Evolutionary conservation across 1,140 invertebrate genomes (phyloP).

Genomic region (Trichonephila inaurata): DNA sequence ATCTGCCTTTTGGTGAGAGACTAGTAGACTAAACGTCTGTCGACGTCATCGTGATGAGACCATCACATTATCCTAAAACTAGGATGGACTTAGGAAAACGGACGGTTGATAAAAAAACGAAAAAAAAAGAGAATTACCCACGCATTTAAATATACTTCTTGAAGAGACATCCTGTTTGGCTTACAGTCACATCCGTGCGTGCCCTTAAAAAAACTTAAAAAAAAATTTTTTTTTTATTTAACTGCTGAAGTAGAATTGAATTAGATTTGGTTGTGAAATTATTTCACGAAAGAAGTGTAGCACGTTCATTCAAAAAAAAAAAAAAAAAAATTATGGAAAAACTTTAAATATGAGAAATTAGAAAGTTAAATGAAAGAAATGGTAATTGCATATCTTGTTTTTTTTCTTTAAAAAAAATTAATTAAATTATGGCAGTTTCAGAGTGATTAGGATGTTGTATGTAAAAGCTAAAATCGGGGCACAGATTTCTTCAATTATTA

Average conservation of each 20-base stretch:
- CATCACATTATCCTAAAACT: constrained; percentile 24
- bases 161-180: constrained; percentile 61
- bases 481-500: no score
- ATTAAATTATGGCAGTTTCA: no score
- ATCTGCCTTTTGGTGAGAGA: neutral
- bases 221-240: neutral
- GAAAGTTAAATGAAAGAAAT: no score
- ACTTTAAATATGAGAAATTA: no score
- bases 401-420: no score
- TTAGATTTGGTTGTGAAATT: no score
- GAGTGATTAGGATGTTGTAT: no score
- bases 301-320: no score
- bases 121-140: constrained; percentile 13
- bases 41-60: constrained; percentile 61
- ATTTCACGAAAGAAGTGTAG: no score
- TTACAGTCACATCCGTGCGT: neutral
- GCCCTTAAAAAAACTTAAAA: neutral
- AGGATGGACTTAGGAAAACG: neutral
- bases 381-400: no score
- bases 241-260: neutral
- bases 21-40: constrained; percentile 47
- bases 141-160: constrained; percentile 37
- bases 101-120: neutral
- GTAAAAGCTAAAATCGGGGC: no score
- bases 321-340: no score